Base-by-base conservation (phyloP, 2,113 vertebrate species). In the Austrofundulus limnaeus region DNA sequence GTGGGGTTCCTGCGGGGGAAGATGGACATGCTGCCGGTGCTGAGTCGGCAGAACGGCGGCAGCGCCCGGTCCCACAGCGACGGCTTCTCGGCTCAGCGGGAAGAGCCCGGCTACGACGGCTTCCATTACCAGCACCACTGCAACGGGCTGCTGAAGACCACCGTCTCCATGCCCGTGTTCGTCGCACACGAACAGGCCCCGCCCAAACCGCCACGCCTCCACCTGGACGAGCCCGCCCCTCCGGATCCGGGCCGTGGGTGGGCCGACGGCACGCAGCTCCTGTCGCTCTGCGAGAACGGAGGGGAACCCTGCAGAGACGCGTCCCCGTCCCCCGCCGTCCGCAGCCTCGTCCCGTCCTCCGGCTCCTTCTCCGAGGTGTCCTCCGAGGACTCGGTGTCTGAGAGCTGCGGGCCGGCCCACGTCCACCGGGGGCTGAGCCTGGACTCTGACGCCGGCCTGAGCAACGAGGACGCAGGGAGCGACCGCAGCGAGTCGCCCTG, bases 1-100 rank as follows among this genome's bases (percentile, higher is more conserved):
- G 89, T 94, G 61, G 87, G 87, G 17, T 94, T 95, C 79, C 87
- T 94, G 17, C 91, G 89, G 81, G 94, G 92, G 0, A 93, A 92
- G 77, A 87, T 93, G 69, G 85, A 90, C 77, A 92, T 94, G 83
- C 86, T 94, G 31, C 91, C 94, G 2, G 17, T 77, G 0, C 68
- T 80, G 67, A 77, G 59, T 13, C 71, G 73, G 16, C 83, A 71
- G 38, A 80, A 84, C 17, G 83, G 83, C 0, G 74, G 83, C n/a
- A n/a, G n/a, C 21, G 17, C 42, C 0, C 87, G 84, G 34, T 84
- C 87, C 1, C 78, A 88, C 70, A 88, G 87, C 41, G 75, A 87
- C n/a, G 45, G 21, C 60, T 70, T 65, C 45, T 1, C 70, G 0
- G 1, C 11, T 0, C 66, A 45, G 7, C 71, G 82, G 19, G 80